These are phyloP conservation scores for Moxostoma hubbsi DNA, from an alignment of 2,797 vertebrate species.

Conservation along the genomic window DNA sequence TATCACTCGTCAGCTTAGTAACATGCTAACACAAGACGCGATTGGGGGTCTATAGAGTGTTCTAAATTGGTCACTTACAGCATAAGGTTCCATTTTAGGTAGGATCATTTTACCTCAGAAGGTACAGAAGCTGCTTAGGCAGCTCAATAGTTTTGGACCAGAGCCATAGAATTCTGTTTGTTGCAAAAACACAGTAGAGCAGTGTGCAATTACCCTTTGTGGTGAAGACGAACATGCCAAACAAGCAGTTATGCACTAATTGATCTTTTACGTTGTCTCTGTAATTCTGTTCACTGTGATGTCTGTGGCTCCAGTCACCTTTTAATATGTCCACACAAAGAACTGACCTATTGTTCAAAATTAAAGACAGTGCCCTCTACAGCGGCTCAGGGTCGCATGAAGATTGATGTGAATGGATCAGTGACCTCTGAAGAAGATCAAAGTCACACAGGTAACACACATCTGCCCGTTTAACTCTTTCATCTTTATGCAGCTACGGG, in stretches of 20 bases:
- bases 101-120: too few species aligned
- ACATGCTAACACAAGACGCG: too few species aligned
- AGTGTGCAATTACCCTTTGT: neutral
- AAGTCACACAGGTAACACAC: conserved; percentile 73
- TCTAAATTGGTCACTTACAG: too few species aligned
- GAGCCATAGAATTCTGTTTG: too few species aligned
- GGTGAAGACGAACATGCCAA: neutral
- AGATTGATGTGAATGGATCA: conserved; percentile 74
- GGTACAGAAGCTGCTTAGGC: too few species aligned
- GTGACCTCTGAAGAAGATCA: conserved; percentile 79
- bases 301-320: conserved; percentile 18
- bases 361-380: conserved; percentile 50
- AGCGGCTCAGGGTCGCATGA: conserved; percentile 37
- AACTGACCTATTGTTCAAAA: conserved; percentile 25
- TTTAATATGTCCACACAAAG: conserved; percentile 34
- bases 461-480: conserved; percentile 76
- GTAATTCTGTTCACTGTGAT: conserved; percentile 1
- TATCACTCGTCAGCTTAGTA: too few species aligned
- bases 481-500: conserved; percentile 67
- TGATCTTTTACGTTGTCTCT: neutral
- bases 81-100: too few species aligned
- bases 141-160: too few species aligned
- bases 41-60: too few species aligned
- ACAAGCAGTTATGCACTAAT: neutral
- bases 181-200: too few species aligned